Base-by-base conservation (phyloP, 2,113 vertebrate species). In the Chaetorhynchus papuensis region DNA sequence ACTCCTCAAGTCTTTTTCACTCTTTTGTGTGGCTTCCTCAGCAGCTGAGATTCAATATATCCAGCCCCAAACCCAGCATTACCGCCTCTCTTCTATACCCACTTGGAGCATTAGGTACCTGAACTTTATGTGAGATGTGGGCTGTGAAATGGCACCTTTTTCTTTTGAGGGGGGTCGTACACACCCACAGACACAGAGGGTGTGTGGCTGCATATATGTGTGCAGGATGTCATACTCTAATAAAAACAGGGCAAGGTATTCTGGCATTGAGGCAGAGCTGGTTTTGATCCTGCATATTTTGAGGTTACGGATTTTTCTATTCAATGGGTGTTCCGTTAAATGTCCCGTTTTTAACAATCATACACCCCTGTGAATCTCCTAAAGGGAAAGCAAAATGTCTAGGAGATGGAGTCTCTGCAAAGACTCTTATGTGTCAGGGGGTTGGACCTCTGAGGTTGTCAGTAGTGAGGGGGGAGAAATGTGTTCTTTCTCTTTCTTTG, bases 121-220 rank as follows among this genome's bases (percentile, higher is more conserved):
- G 22, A 53, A 66, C 22, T 87, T 61, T 9, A 11, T 37, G 6
- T 45, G 60, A 70, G 24, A 23, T 33, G 28, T 1, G 2, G n/a
- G 37, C 52, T 90, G 42, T 75, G 63, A 79, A 85, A 64, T 2
- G 4, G 13, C 16, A 28, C 30, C 1, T 0, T 42, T 87, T 52
- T 60, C 24, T 52, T 69, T 4, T n/a, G 21, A 53, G 21, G 18
- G 13, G 35, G 17, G 3, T 83, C 8, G 6, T 26, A 20, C 3
- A 23, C 5, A 53, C 8, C 14, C 21, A 20, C 0, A 0, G n/a
- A 66, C 18, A 45, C 0, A 1, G 9, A 23, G 10, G 11, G 2
- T 75, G 23, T 70, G 15, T 23, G 15, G 27, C 47, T 78, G 41
- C 1, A 0, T 17, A 3, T 8, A 3, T 52, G 6, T 49, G 3